phyloP scores from a whole-genome alignment of 2,113 vertebrate species.

The Lamprotornis superbus region DNA sequence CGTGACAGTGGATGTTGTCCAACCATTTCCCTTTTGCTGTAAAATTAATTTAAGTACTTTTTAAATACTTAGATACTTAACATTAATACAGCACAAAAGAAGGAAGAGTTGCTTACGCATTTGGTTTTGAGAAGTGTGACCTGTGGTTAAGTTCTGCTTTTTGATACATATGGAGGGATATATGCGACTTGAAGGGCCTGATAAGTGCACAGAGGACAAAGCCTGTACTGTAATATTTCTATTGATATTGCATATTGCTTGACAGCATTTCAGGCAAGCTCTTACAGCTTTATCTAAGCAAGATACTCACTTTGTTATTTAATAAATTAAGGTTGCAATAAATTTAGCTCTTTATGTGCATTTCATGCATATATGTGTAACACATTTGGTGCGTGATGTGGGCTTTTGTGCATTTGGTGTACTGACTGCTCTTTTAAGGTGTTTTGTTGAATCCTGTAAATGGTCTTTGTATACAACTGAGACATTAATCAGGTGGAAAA shows the following conservation, averaged over 20 bases:
- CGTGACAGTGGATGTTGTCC: background rate
- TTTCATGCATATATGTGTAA: background rate
- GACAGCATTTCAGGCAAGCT: background rate
- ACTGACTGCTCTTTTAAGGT: background rate
- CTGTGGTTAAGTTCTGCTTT: background rate
- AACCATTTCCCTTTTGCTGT: background rate
- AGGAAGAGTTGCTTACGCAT: background rate
- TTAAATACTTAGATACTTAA: background rate
- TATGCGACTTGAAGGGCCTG: background rate
- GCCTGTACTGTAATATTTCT: background rate
- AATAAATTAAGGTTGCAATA: background rate
- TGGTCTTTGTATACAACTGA: background rate
- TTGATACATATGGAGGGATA: background rate
- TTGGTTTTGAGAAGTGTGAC: background rate
- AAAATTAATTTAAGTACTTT: background rate
- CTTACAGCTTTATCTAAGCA: background rate
- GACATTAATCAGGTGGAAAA: background rate
- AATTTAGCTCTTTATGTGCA: background rate
- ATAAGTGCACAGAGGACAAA: background rate
- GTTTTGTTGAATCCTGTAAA: background rate
- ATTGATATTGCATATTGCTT: background rate
- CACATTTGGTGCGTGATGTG: fast-evolving
- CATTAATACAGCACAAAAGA: background rate
- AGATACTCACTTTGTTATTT: background rate
- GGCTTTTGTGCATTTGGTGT: background rate